Evolutionary conservation across 2,797 vertebrate genomes (phyloP).

Genomic region (Hydrocynus forskahlii): DNA sequence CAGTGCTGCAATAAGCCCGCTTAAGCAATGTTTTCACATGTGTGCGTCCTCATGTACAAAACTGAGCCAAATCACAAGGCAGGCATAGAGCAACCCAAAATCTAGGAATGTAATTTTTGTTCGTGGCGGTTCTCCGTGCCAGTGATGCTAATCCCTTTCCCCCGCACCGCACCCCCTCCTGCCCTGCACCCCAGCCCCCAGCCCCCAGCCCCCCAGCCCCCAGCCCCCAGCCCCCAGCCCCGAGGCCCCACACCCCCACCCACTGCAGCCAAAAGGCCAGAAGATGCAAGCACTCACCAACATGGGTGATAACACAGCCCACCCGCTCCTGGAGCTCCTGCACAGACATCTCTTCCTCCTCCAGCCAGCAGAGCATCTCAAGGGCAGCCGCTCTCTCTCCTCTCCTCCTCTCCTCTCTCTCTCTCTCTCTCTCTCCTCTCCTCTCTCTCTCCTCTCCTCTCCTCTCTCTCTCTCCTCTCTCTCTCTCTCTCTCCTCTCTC

Average conservation of each 20-base stretch:
- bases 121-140: too few species aligned
- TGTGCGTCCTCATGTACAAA: neutral
- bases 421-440: conserved; percentile 7
- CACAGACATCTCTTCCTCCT: conserved; percentile 93
- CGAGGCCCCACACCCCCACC: neutral
- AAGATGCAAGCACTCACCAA: conserved; percentile 82
- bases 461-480: too few species aligned
- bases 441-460: conserved; percentile 13
- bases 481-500: too few species aligned
- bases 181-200: neutral
- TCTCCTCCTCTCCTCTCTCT: conserved; percentile 30
- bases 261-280: neutral
- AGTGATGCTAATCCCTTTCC: conserved; percentile 16
- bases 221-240: neutral
- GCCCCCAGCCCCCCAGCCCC: neutral
- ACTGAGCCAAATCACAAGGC: neutral
- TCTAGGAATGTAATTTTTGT: neutral
- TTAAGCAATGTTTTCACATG: neutral
- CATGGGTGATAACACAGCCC: conserved; percentile 91
- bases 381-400: conserved; percentile 52
- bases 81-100: neutral
- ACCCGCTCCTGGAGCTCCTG: conserved; percentile 90
- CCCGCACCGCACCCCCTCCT: conserved; percentile 32
- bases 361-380: conserved; percentile 91
- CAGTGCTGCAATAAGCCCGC: neutral